Evolutionary conservation across 2,797 vertebrate species (phyloP).

Genomic region (Vultur gryphus): DNA sequence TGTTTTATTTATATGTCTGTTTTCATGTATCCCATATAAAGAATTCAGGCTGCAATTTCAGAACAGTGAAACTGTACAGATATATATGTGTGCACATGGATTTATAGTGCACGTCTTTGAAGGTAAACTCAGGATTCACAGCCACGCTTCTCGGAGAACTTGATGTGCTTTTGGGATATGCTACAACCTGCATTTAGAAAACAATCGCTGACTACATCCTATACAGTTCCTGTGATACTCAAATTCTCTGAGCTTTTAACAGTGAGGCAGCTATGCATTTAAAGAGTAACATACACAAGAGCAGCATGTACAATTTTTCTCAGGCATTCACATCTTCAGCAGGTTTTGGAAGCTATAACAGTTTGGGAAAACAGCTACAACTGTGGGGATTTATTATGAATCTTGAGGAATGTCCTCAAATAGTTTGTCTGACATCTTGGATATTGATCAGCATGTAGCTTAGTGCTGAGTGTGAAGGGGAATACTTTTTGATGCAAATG

Average conservation of each 20-base stretch:
- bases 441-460: not conserved
- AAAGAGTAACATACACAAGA: not conserved
- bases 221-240: not conserved
- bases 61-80: not conserved
- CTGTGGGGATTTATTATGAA: not conserved
- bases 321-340: not conserved
- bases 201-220: not conserved
- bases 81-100: not conserved
- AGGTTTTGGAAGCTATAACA: not conserved
- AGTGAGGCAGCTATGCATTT: not conserved
- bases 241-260: conserved; percentile 2
- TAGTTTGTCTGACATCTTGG: not conserved
- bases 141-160: not conserved
- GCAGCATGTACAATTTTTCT: not conserved
- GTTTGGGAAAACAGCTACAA: not conserved
- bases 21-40: not conserved
- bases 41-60: not conserved
- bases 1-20: not conserved
- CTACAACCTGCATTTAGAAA: not conserved
- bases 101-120: not conserved
- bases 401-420: not conserved
- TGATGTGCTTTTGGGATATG: not conserved
- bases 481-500: not conserved
- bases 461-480: not conserved
- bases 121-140: not conserved